phyloP scores from a whole-genome alignment of 2,113 vertebrate genomes.

The Meriones unguiculatus region DNA sequence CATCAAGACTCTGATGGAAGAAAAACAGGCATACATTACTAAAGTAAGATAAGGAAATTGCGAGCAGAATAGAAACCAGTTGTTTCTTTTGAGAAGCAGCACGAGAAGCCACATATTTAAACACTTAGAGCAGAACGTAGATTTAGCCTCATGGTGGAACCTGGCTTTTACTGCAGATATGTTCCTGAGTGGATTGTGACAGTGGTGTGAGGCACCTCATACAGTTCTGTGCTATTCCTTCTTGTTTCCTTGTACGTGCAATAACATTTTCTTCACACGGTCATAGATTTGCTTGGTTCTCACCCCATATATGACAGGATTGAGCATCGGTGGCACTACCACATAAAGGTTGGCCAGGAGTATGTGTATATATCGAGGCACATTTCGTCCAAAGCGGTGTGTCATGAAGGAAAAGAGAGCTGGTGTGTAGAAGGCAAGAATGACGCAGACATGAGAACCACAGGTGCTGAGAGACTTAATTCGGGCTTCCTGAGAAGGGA shows the following conservation, averaged over 20 bases:
- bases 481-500: conserved; percentile 54
- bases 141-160: background rate
- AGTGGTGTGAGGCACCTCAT: background rate
- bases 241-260: background rate
- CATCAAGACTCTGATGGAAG: background rate
- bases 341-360: conserved; percentile 78
- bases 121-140: background rate
- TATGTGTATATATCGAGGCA: conserved; percentile 72
- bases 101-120: background rate
- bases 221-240: background rate
- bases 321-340: conserved; percentile 76
- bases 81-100: background rate
- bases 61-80: background rate
- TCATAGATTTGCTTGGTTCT: conserved; percentile 73
- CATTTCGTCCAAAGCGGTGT: conserved; percentile 65
- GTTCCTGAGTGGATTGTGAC: background rate
- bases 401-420: conserved; percentile 82
- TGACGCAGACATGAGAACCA: conserved; percentile 75
- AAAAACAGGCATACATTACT: background rate
- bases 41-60: background rate
- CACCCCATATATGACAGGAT: conserved; percentile 77
- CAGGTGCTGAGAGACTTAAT: conserved; percentile 76
- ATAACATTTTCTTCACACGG: conserved; percentile 58
- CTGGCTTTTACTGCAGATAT: background rate
- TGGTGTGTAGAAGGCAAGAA: conserved; percentile 71